Evolutionary conservation across 2,113 vertebrate species (phyloP).

Genomic region (Tapirus terrestris): DNA sequence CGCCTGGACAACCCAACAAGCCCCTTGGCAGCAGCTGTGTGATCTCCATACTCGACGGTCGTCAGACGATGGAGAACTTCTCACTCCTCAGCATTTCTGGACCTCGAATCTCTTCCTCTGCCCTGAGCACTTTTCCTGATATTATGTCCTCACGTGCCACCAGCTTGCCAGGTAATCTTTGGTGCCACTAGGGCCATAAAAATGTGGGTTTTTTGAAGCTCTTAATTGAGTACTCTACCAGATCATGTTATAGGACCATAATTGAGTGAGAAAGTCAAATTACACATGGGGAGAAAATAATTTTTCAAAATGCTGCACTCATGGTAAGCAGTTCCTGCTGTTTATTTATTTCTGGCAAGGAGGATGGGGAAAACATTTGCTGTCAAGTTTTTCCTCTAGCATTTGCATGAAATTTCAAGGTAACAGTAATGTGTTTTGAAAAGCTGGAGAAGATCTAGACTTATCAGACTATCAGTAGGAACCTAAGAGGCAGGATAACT

Average conservation of each 20-base stretch:
- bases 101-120: not conserved
- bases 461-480: not conserved
- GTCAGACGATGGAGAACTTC: constrained; percentile 74
- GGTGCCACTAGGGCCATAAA: not conserved
- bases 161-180: constrained; percentile 68
- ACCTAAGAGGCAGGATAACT: not conserved
- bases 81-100: constrained; percentile 61
- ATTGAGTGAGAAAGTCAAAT: constrained; percentile 11
- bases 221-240: not conserved
- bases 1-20: not conserved
- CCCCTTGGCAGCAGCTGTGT: not conserved
- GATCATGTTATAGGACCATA: not conserved
- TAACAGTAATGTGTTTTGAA: not conserved
- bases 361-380: not conserved
- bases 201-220: not conserved
- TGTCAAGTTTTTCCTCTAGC: not conserved
- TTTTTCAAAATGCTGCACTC: constrained; percentile 30
- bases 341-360: not conserved
- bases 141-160: not conserved
- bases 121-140: not conserved
- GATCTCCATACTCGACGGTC: accelerated
- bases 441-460: not conserved
- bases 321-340: not conserved
- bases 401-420: not conserved
- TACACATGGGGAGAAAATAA: not conserved